Evolutionary conservation across 37 sponge, comb jelly and placozoan genomes (phyloP).

Genomic region (Aphrocallistes beatrix): DNA sequence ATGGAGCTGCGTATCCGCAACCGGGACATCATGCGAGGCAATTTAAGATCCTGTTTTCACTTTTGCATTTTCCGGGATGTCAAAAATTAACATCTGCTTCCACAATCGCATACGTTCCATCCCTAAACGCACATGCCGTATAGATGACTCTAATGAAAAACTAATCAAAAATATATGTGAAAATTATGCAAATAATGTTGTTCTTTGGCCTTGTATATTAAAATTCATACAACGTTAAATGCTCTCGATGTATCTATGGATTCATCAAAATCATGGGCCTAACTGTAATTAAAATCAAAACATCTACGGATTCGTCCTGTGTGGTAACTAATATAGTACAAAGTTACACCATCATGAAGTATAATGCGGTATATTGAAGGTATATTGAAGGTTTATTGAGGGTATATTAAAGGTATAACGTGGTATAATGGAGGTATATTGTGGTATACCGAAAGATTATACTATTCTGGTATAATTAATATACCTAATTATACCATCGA

Average conservation of each 20-base stretch:
- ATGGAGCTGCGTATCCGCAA: no score
- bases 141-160: not conserved
- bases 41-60: no score
- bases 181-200: not conserved
- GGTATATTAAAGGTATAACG: not conserved
- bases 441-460: constrained; percentile 7
- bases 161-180: not conserved
- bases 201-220: not conserved
- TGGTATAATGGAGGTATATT: not conserved
- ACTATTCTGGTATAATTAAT: not conserved
- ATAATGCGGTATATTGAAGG: not conserved
- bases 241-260: not conserved
- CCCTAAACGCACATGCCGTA: no score
- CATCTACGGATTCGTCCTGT: no score
- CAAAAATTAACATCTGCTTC: no score
- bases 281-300: not conserved
- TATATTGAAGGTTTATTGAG: not conserved
- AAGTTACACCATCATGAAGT: not conserved
- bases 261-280: not conserved
- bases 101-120: no score
- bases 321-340: not conserved
- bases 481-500: constrained; percentile 1
- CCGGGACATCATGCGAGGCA: no score
- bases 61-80: no score
- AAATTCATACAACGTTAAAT: no score